Evolutionary conservation across 2,888 invertebrate species (phyloP).

Genomic region (Nebria brevicollis): DNA sequence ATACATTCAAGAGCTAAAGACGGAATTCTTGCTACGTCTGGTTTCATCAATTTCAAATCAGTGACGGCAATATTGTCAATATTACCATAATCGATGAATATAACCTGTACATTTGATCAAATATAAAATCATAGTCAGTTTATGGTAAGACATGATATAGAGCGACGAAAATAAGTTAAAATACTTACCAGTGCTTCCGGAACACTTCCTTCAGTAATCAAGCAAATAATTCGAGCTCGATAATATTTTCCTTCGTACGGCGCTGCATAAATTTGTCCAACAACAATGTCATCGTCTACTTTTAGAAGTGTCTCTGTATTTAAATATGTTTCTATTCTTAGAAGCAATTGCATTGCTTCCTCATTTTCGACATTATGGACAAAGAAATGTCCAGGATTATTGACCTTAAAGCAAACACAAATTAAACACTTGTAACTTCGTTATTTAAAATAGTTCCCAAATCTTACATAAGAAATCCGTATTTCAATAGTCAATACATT

Average conservation of each 20-base stretch:
- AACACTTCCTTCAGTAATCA: background rate
- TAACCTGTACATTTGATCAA: conserved; percentile 65
- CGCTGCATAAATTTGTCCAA: conserved; percentile 70
- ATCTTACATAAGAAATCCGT: conserved; percentile 68
- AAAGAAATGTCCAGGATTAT: conserved; percentile 77
- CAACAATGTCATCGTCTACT: conserved; percentile 55
- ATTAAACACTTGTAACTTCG: background rate
- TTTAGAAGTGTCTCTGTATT: conserved; percentile 58
- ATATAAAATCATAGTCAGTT: conserved; percentile 23
- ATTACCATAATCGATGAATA: conserved; percentile 84
- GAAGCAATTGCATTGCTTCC: conserved; percentile 52
- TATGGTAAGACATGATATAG: conserved; percentile 18
- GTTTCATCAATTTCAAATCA: conserved; percentile 63
- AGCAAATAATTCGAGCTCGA: conserved; percentile 67
- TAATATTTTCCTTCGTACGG: conserved; percentile 66
- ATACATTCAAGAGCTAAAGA: conserved; percentile 78
- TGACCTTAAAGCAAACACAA: conserved; percentile 62
- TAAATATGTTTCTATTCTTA: conserved; percentile 59
- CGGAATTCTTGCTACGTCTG: conserved; percentile 59
- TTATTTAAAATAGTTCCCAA: too few relatives aligned
- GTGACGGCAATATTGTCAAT: conserved; percentile 62
- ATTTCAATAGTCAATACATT: conserved; percentile 69
- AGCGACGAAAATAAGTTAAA: background rate
- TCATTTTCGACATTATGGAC: conserved; percentile 67
- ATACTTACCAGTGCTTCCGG: background rate